Percentiles rank a stretch among this genome's conserved stretches.
Conservation (phyloP, 2,888 invertebrate genomes). For the Cyclophora albipunctata region DNA sequence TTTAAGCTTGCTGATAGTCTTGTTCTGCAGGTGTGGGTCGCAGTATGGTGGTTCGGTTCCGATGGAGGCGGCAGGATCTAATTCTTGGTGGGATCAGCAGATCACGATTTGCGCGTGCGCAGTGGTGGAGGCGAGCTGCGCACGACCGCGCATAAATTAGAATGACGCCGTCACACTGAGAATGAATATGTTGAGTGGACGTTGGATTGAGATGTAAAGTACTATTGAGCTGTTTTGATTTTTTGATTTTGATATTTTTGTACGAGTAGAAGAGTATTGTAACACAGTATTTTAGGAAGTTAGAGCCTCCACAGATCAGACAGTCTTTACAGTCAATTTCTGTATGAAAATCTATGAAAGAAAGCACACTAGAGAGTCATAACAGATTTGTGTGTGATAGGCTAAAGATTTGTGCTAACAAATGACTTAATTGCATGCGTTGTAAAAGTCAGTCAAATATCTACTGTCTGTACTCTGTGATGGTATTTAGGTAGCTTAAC, state of each 20-base stretch:
- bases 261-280: neutral
- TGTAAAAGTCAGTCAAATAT: no score
- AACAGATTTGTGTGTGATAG: no score
- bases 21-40: constrained; percentile 18
- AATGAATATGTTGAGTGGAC: constrained; percentile 20
- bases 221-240: constrained; percentile 11
- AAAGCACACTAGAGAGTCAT: no score
- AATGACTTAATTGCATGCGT: no score
- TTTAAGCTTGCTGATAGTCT: constrained; percentile 1
- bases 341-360: no score
- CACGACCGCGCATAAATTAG: constrained; percentile 64
- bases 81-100: constrained; percentile 40
- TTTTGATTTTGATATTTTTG: constrained; percentile 4
- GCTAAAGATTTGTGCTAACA: no score
- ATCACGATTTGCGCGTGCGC: constrained; percentile 46
- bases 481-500: no score
- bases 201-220: constrained; percentile 19
- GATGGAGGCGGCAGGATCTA: constrained; percentile 40
- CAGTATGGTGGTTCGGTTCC: constrained; percentile 19
- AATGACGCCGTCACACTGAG: constrained; percentile 33
- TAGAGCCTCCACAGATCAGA: no score
- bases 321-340: no score
- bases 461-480: no score
- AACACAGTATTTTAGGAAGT: no score
- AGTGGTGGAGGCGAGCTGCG: constrained; percentile 38